A percentile compares a stretch with the other conserved stretches of the same genome.
These are phyloP conservation scores for Trypoxylus dichotomus DNA, from an alignment of 1,140 invertebrate species.

Conservation along the genomic window DNA sequence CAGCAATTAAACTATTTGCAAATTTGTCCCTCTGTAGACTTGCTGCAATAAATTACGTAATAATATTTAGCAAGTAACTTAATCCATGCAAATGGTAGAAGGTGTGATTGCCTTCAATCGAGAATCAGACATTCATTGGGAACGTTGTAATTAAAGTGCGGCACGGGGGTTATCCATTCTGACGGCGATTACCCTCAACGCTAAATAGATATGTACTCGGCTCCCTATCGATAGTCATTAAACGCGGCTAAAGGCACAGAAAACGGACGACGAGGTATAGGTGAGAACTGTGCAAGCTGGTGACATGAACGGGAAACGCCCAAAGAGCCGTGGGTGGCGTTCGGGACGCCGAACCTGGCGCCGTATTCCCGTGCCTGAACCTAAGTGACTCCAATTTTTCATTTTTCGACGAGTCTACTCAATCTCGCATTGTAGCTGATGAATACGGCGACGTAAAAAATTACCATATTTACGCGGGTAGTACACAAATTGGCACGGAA, in stretches of 20 bases:
- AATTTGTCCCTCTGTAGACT: too few species aligned
- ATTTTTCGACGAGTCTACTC: not conserved
- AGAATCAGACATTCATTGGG: not conserved
- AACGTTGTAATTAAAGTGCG: not conserved
- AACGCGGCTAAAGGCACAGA: not conserved
- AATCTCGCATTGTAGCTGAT: too few species aligned
- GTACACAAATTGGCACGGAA: too few species aligned
- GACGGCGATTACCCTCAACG: not conserved
- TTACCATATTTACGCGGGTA: too few species aligned
- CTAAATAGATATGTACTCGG: not conserved
- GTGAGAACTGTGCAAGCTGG: conserved; percentile 4
- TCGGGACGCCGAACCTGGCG: not conserved
- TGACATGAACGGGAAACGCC: conserved; percentile 2
- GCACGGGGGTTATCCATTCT: not conserved
- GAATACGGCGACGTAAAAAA: too few species aligned
- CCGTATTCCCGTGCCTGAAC: not conserved
- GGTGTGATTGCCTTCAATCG: not conserved
- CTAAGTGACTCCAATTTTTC: conserved; percentile 8
- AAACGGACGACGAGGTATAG: not conserved
- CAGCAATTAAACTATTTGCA: too few species aligned
- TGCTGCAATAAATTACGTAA: too few species aligned
- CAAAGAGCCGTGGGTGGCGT: not conserved
- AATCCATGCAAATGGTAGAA: too few species aligned
- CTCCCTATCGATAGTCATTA: not conserved
- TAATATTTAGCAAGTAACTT: too few species aligned